phyloP scores from a whole-genome alignment of 2,888 invertebrate genomes.

The Drosophila anomelani region DNA sequence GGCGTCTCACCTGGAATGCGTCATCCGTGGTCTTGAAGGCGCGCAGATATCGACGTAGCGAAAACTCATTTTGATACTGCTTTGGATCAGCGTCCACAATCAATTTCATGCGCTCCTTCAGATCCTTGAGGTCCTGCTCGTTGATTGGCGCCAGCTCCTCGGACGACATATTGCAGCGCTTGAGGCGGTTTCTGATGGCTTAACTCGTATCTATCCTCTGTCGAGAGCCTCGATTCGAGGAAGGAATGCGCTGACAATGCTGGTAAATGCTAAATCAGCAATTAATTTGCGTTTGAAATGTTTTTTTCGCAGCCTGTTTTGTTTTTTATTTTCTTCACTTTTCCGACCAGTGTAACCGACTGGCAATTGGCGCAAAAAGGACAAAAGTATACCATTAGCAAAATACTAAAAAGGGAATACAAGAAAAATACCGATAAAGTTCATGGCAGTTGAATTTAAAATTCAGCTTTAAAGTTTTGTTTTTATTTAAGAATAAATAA shows the following conservation, averaged over 20 bases:
- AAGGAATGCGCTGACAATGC: conserved; percentile 28
- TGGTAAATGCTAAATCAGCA: conserved; percentile 1
- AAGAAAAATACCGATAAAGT: not conserved
- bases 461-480: not conserved
- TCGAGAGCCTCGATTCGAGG: not conserved
- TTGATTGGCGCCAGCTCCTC: conserved; percentile 86
- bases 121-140: conserved; percentile 87
- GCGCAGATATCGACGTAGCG: conserved; percentile 89
- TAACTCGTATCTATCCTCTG: not conserved
- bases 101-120: conserved; percentile 90
- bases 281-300: conserved; percentile 10
- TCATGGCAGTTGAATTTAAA: not conserved
- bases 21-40: conserved; percentile 91
- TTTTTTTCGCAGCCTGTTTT: conserved; percentile 37
- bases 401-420: not conserved
- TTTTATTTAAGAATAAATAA: not conserved
- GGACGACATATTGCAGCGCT: conserved; percentile 80
- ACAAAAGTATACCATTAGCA: not conserved
- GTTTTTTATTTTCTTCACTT: conserved; percentile 24
- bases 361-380: not conserved
- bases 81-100: conserved; percentile 90
- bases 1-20: conserved; percentile 88
- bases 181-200: not conserved
- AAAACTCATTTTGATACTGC: conserved; percentile 91
- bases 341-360: conserved; percentile 15